phyloP scores from a whole-genome alignment of 2,113 vertebrate species.

The Anolis carolinensis region DNA sequence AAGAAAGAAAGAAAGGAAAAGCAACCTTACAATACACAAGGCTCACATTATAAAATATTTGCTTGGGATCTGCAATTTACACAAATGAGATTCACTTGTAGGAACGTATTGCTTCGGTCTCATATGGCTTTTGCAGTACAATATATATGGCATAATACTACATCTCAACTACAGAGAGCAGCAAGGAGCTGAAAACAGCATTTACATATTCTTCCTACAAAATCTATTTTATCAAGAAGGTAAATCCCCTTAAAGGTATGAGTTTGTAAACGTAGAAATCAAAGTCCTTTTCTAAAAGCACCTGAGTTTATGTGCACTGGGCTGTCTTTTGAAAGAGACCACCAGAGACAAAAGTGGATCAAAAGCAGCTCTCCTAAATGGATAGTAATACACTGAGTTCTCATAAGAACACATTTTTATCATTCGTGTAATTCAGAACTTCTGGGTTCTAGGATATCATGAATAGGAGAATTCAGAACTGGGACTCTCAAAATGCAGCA shows the following conservation, averaged over 20 bases:
- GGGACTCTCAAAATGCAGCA: slow-evolving; percentile 57
- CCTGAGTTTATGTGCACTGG: slow-evolving; percentile 54
- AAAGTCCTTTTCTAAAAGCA: slow-evolving; percentile 63
- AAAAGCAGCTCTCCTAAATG: slow-evolving; percentile 38
- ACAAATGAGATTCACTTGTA: slow-evolving; percentile 41
- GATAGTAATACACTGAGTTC: slow-evolving; percentile 58
- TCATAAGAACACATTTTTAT: slow-evolving; percentile 66
- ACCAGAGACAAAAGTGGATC: slow-evolving; percentile 32
- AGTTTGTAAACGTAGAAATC: slow-evolving; percentile 52
- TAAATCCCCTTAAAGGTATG: slow-evolving; percentile 51
- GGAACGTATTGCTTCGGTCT: slow-evolving; percentile 61
- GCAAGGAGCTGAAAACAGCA: slow-evolving; percentile 63
- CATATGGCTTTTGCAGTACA: slow-evolving; percentile 49
- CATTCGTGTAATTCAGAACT: slow-evolving; percentile 57
- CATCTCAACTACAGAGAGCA: slow-evolving; percentile 59
- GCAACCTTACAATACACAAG: background rate
- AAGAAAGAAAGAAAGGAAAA: slow-evolving; percentile 41
- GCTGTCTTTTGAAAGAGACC: slow-evolving; percentile 60
- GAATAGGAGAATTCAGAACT: slow-evolving; percentile 42
- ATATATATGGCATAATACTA: slow-evolving; percentile 54
- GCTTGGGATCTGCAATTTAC: slow-evolving; percentile 55
- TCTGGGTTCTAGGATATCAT: slow-evolving; percentile 61
- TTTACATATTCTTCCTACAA: slow-evolving; percentile 60
- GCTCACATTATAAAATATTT: slow-evolving; percentile 43
- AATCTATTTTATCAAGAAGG: slow-evolving; percentile 56